Conservation (phyloP, 2,113 vertebrate species). For the Danionella cerebrum region DNA sequence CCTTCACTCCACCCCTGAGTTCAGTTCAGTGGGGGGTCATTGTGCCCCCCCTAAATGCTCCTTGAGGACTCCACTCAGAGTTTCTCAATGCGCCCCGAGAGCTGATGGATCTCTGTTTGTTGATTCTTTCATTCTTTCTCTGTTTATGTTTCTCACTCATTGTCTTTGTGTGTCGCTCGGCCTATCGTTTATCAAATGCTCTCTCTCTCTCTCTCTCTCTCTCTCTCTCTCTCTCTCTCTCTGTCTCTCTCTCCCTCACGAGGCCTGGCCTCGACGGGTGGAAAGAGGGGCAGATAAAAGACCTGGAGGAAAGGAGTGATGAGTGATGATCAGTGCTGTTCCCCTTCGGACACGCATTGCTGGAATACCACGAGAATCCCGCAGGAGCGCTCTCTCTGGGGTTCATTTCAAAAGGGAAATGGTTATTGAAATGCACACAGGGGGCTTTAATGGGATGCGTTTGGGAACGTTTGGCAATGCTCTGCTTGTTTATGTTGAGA, state of each 20-base stretch:
- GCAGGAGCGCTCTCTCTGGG: no score
- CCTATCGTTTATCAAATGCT: conserved; percentile 5
- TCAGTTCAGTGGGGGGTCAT: conserved; percentile 51
- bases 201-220: no score
- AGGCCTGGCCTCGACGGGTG: not conserved
- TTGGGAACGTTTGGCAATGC: no score
- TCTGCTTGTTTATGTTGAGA: no score
- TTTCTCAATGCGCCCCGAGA: conserved; percentile 25
- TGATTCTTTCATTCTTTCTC: no score
- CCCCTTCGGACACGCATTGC: conserved; percentile 56
- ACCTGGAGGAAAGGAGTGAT: conserved; percentile 32
- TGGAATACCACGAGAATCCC: conserved; percentile 55
- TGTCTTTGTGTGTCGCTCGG: not conserved
- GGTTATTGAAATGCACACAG: no score
- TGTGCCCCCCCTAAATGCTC: conserved; percentile 20
- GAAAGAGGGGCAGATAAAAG: conserved; percentile 29
- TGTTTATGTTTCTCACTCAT: not conserved
- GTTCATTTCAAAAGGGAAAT: no score
- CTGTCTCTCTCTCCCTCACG: not conserved
- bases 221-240: no score
- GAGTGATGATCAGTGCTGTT: conserved; percentile 52
- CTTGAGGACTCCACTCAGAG: conserved; percentile 44
- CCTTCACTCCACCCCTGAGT: conserved; percentile 28
- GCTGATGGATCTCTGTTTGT: conserved; percentile 5
- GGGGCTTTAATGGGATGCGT: no score